Evolutionary conservation across 2,797 vertebrate species (phyloP), one percentile per base, ranked within the genome.

Genomic region (Alosa sapidissima): DNA sequence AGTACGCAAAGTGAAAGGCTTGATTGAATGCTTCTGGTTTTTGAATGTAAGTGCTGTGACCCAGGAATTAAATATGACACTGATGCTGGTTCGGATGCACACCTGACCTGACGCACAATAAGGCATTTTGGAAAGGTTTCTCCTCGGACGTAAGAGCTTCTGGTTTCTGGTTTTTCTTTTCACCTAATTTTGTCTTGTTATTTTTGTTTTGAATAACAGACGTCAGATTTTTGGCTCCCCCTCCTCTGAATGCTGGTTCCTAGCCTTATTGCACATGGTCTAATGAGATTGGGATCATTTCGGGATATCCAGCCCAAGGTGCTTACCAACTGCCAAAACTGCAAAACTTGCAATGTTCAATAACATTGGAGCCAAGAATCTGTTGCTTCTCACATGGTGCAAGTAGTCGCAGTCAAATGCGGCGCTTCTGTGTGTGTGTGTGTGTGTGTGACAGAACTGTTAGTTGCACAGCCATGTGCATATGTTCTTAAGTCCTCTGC

Each of bases 321-420:
- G 91, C 91, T 93, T 89, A 87, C 87, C 88, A 93, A 89, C 90
- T 92, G 91, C 91, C 91, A 90, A 90, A 91, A 78, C 72, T 87
- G 83, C 82, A 89, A 89, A 87, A 89, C 89, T 87, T 54, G 41
- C 84, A 88, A 85, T 55, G 81, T 86, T 83, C 82, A 87, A 86
- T 84, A 54, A 84, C 81, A 81, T 81, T 9, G 75, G 87, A 90
- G 91, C 88, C 88, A 89, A 89, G 87, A 89, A 88, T 88, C 85
- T 89, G 85, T 88, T 75, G 85, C 87, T 85, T 81, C 54, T 84
- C 81, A 45, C 85, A 60, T 78, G 62, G 41, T 84, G 85, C 82
- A 65, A 81, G 87, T 84, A 83, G 88, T 82, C 86, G 62, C 81
- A 75, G 83, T 83, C 81, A 81, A 81, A 49, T 48, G 83, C 54